A percentile compares a stretch with the other conserved stretches of the same genome.
Conservation (phyloP, 2,113 vertebrate genomes). For the Misgurnus anguillicaudatus region DNA sequence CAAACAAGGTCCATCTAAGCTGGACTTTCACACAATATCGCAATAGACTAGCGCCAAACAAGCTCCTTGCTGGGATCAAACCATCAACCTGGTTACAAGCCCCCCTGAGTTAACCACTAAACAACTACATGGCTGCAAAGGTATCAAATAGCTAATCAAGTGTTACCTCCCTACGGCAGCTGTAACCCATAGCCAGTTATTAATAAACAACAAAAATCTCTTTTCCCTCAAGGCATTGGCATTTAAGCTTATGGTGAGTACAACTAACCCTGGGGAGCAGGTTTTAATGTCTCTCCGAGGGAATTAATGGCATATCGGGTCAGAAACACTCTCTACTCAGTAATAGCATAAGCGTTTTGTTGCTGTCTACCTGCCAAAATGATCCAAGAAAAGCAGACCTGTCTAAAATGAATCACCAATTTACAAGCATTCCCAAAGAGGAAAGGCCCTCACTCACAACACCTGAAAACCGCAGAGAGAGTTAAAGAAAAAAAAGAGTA, state of each 20-base stretch:
- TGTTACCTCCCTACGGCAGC: neutral
- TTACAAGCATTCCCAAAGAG: constrained; percentile 51
- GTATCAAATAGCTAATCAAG: neutral
- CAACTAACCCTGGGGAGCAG: constrained; percentile 5
- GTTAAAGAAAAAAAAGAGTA: constrained; percentile 15
- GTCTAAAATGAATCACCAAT: constrained; percentile 48
- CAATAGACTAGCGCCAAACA: too few species aligned
- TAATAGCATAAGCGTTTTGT: constrained; percentile 40
- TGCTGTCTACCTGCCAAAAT: constrained; percentile 42
- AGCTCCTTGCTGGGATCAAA: neutral
- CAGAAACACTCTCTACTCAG: constrained; percentile 31
- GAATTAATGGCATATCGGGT: constrained; percentile 43
- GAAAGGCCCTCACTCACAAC: constrained; percentile 22
- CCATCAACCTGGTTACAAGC: constrained; percentile 8
- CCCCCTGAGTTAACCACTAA: neutral
- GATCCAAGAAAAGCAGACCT: constrained; percentile 41
- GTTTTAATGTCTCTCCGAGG: constrained; percentile 19
- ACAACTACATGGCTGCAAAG: neutral
- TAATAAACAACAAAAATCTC: constrained; percentile 3
- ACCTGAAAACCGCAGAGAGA: constrained; percentile 25
- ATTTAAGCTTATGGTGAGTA: constrained; percentile 27
- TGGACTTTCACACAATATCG: too few species aligned
- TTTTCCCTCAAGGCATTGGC: constrained; percentile 22
- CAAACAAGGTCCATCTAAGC: neutral
- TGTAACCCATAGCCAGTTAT: neutral